A percentile compares a stretch with the other conserved stretches of the same genome.
Evolutionary conservation across 1,140 invertebrate genomes (phyloP).

Genomic region (Galleria mellonella): DNA sequence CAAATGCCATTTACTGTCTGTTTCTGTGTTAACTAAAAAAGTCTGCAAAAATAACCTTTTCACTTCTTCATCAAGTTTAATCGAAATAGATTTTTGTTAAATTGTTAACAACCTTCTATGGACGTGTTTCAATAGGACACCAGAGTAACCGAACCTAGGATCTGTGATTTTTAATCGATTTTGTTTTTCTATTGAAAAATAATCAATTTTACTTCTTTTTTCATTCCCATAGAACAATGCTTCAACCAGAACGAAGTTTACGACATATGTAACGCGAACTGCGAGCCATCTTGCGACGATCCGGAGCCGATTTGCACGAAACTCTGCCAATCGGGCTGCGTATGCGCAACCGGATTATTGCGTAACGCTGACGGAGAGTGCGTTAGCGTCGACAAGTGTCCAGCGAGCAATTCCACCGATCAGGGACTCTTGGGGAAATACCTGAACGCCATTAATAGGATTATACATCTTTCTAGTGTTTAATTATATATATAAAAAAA

Average conservation of each 20-base stretch:
- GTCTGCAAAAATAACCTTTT: too few relatives aligned
- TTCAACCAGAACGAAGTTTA: conserved; percentile 52
- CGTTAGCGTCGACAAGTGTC: conserved; percentile 47
- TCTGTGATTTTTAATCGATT: too few relatives aligned
- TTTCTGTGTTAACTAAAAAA: too few relatives aligned
- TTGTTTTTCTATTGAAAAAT: too few relatives aligned
- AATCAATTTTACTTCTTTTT: too few relatives aligned
- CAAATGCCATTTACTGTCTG: too few relatives aligned
- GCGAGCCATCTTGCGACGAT: conserved; percentile 32
- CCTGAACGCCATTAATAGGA: conserved; percentile 45
- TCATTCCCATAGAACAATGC: conserved; percentile 37
- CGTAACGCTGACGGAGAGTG: conserved; percentile 33
- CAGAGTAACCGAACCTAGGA: too few relatives aligned
- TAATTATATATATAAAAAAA: too few relatives aligned
- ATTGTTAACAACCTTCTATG: too few relatives aligned
- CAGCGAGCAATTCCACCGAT: conserved; percentile 26
- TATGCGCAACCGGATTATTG: conserved; percentile 45
- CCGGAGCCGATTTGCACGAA: conserved; percentile 29
- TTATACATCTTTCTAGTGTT: conserved; percentile 34
- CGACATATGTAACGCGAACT: conserved; percentile 43
- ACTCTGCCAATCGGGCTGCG: conserved; percentile 40
- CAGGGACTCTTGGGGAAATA: conserved; percentile 33
- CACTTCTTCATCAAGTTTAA: too few relatives aligned
- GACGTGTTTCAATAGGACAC: too few relatives aligned
- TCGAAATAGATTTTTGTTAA: too few relatives aligned